phyloP scores from a whole-genome alignment of 2,113 vertebrate genomes.

The Scophthalmus maximus region DNA sequence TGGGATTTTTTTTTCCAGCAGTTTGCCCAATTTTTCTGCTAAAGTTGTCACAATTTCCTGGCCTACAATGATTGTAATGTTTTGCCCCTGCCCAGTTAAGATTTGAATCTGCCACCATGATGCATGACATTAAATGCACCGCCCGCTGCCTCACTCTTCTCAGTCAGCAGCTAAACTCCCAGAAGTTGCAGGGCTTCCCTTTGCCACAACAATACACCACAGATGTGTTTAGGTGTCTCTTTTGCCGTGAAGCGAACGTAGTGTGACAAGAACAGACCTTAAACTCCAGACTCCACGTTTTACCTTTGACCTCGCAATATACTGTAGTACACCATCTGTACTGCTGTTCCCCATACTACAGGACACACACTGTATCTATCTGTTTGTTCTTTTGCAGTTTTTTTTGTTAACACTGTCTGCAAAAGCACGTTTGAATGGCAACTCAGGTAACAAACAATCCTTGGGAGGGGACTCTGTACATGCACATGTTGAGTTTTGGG shows the following conservation, averaged over 20 bases:
- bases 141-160: background rate
- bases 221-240: conserved; percentile 18
- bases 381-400: conserved; percentile 61
- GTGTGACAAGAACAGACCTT: conserved; percentile 17
- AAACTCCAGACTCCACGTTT: conserved; percentile 16
- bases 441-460: conserved; percentile 77
- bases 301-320: conserved; percentile 49
- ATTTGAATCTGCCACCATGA: conserved; percentile 11
- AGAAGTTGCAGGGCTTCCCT: conserved; percentile 22
- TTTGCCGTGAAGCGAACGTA: background rate
- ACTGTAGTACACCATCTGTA: conserved; percentile 40
- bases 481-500: conserved; percentile 24
- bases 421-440: conserved; percentile 66
- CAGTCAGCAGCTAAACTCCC: conserved; percentile 1
- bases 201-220: conserved; percentile 22
- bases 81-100: conserved; percentile 7
- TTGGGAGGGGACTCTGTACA: conserved; percentile 34
- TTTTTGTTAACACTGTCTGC: conserved; percentile 64
- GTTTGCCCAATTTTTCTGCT: conserved; percentile 10
- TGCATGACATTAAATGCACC: background rate
- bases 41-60: background rate
- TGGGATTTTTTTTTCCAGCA: conserved; percentile 4
- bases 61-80: conserved; percentile 18
- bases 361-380: conserved; percentile 55
- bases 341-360: conserved; percentile 36